Evolutionary conservation across 2,797 vertebrate genomes (phyloP), one percentile per base, ranked within the genome.

Genomic region (Crocodylus rhombifer): DNA sequence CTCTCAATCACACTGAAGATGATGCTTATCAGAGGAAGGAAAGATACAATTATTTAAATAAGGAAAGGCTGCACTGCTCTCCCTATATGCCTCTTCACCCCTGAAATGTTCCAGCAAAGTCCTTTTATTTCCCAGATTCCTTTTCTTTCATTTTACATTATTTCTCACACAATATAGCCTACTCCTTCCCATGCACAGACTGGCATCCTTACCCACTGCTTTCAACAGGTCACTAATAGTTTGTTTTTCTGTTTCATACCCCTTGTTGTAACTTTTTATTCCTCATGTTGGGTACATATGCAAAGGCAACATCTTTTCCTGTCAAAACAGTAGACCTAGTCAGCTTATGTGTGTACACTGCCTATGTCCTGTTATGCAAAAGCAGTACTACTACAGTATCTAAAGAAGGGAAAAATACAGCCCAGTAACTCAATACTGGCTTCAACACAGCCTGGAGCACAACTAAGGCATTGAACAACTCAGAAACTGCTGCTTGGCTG

Each of bases 381-480:
- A 16, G 2, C 51, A 21, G 80, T 6, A 13, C 64, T 69, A 13
- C 13, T 11, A 33, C 28, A 57, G 51, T 5, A 28, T 4, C 71
- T 65, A 2, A 0, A 2, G 1, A 58, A 51, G 80, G 16, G 33
- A 75, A 51, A 64, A 79, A 18, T 2, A 0, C 36, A 85, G 13
- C 5, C 42, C 55, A 42, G 55, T 2, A 33, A 58, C 42, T 64
- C 69, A 42, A 0, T 20, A 0, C 0, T n/a, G 65, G 33, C 30
- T 51, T 28, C 2, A 1, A 56, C 73, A 82, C 85, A 86, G 76
- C 33, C 76, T 55, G 36, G n/a, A 75, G 83, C 51, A 26, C 0
- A 0, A 0, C 18, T 12, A 57, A 23, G 23, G 16, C 81, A 23
- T 1, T 1, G n/a, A 14, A 10, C 3, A 7, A 16, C 0, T 0